A percentile compares a stretch with the other conserved stretches of the same genome.
These are phyloP conservation scores for Noturus placidus DNA, from an alignment of 2,113 vertebrate genomes.

Conservation along the genomic window DNA sequence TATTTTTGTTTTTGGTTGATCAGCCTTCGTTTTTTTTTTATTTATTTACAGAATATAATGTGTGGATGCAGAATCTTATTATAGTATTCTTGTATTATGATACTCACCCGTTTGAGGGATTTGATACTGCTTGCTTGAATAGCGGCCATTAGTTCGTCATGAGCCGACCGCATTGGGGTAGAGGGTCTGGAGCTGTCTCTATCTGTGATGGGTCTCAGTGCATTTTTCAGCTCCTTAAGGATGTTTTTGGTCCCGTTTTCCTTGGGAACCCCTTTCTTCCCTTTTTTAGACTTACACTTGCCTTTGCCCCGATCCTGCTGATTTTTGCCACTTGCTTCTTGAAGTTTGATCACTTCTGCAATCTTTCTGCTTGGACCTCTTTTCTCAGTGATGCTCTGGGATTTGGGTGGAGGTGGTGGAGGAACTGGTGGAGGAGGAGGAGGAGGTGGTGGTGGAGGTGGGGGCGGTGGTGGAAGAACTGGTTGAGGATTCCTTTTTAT, in stretches of 20 bases:
- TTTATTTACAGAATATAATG: background rate
- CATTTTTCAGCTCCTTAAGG: conserved; percentile 90
- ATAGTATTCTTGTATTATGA: background rate
- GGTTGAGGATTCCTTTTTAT: conserved; percentile 67
- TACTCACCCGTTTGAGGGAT: conserved; percentile 80
- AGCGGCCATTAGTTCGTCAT: conserved; percentile 91
- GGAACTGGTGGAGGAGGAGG: conserved; percentile 55
- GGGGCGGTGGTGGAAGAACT: conserved; percentile 60
- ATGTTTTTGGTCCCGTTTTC: conserved; percentile 73
- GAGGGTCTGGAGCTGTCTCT: conserved; percentile 85
- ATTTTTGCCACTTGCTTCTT: conserved; percentile 78
- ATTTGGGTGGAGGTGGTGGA: conserved; percentile 50
- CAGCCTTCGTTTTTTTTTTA: background rate
- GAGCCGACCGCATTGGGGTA: conserved; percentile 86
- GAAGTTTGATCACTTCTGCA: conserved; percentile 88
- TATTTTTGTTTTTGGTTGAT: background rate
- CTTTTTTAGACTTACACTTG: conserved; percentile 79
- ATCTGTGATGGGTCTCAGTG: conserved; percentile 83
- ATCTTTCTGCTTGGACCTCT: conserved; percentile 85
- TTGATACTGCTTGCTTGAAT: conserved; percentile 84
- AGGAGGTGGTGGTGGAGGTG: conserved; percentile 62
- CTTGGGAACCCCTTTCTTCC: conserved; percentile 64
- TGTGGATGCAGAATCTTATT: background rate
- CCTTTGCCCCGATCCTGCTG: conserved; percentile 62
- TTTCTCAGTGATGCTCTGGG: conserved; percentile 65